A percentile compares a stretch with the other conserved stretches of the same genome.
These are phyloP conservation scores for Caenorhabditis wallacei DNA, from an alignment of 2,888 invertebrate species.

Conservation along the genomic window DNA sequence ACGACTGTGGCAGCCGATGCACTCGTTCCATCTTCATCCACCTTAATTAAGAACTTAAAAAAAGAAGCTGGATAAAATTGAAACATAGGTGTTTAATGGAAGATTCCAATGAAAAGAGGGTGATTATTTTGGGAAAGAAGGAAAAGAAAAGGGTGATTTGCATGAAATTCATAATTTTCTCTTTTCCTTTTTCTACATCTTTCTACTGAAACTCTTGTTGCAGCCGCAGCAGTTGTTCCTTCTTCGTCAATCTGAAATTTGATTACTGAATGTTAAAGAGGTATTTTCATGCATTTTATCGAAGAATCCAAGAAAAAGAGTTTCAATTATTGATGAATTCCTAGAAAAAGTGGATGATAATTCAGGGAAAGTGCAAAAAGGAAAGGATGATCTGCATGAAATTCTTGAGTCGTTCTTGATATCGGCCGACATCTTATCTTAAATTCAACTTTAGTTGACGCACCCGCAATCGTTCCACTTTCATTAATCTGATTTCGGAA, in stretches of 20 bases:
- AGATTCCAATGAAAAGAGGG: slow-evolving; percentile 49
- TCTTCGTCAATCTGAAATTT: slow-evolving; percentile 71
- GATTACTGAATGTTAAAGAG: background rate
- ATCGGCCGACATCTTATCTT: too few species aligned
- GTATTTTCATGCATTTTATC: background rate
- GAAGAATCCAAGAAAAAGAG: background rate
- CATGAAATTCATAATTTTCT: slow-evolving; percentile 15
- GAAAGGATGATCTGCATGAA: slow-evolving; percentile 72
- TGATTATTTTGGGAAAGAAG: slow-evolving; percentile 39
- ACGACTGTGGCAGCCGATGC: slow-evolving; percentile 49
- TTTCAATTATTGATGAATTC: background rate
- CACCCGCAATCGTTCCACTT: too few species aligned
- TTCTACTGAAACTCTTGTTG: slow-evolving; percentile 25
- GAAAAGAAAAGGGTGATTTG: slow-evolving; percentile 68
- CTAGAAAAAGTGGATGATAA: slow-evolving; percentile 37
- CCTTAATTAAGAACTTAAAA: background rate
- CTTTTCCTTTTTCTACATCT: background rate
- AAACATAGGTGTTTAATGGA: background rate
- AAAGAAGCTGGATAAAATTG: too few species aligned
- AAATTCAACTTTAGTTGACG: too few species aligned
- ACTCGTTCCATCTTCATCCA: background rate
- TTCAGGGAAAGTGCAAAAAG: slow-evolving; percentile 60
- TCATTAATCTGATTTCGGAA: too few species aligned
- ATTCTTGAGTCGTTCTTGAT: background rate
- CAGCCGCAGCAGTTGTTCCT: slow-evolving; percentile 62